phyloP scores from a whole-genome alignment of 2,888 invertebrate genomes.

The Brachyopa scutellaris region DNA sequence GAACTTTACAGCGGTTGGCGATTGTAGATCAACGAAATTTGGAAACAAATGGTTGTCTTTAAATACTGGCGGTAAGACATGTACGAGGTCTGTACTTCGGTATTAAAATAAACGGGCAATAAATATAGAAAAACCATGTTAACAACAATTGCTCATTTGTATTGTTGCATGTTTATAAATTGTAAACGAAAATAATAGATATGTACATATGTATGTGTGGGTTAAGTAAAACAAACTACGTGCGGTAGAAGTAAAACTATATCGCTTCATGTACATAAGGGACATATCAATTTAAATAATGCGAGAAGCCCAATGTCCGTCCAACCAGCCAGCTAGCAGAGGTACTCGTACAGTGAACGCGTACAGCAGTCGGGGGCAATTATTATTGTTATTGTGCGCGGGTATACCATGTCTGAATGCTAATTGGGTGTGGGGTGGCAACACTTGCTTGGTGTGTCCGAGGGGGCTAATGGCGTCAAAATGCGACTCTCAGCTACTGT shows the following conservation, averaged over 20 bases:
- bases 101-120: neutral
- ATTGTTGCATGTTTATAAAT: neutral
- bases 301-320: too few species aligned
- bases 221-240: too few species aligned
- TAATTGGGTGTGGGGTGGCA: slow-evolving; percentile 71
- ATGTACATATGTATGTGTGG: too few species aligned
- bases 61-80: slow-evolving; percentile 1
- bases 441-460: slow-evolving; percentile 63
- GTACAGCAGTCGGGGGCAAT: slow-evolving; percentile 46
- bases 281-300: too few species aligned
- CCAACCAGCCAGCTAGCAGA: neutral
- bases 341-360: neutral
- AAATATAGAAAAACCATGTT: too few species aligned
- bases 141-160: too few species aligned
- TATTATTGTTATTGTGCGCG: slow-evolving; percentile 69
- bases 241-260: too few species aligned
- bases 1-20: slow-evolving; percentile 4
- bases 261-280: too few species aligned
- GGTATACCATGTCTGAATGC: slow-evolving; percentile 57
- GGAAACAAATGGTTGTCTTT: slow-evolving; percentile 5
- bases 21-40: slow-evolving; percentile 41
- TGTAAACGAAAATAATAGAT: too few species aligned
- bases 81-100: too few species aligned
- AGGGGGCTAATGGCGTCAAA: slow-evolving; percentile 71
- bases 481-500: slow-evolving; percentile 68